Conservation (phyloP, 2,888 invertebrate species). For the Drosophila leonis region DNA sequence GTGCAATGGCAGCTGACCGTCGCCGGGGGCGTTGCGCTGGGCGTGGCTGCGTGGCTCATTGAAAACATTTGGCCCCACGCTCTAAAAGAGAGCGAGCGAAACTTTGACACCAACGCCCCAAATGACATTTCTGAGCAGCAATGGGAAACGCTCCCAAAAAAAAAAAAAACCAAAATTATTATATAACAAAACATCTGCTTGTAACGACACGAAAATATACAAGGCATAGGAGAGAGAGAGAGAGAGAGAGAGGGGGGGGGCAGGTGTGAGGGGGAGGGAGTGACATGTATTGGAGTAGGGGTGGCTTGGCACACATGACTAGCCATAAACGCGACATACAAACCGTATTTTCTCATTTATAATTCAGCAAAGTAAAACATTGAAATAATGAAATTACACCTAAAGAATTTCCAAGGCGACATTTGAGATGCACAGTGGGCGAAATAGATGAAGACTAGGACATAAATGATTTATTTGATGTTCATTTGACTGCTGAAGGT, state of each 20-base stretch:
- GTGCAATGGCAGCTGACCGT: conserved; percentile 46
- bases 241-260: too few relatives aligned
- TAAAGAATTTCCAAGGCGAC: conserved; percentile 65
- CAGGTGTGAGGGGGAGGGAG: too few relatives aligned
- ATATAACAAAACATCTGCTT: conserved; percentile 64
- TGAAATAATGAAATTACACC: conserved; percentile 79
- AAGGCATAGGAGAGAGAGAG: neutral
- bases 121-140: conserved; percentile 41
- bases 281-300: neutral
- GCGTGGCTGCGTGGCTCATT: conserved; percentile 54
- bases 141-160: conserved; percentile 6
- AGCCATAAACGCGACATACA: conserved; percentile 58
- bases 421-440: conserved; percentile 20
- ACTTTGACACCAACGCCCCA: conserved; percentile 74
- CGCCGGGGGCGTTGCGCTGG: conserved; percentile 12
- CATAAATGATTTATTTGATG: neutral
- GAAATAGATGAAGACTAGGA: neutral
- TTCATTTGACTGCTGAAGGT: neutral
- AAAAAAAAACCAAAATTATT: conserved; percentile 26
- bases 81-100: conserved; percentile 22
- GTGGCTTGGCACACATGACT: conserved; percentile 60
- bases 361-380: conserved; percentile 79
- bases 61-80: conserved; percentile 65
- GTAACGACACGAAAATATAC: conserved; percentile 34
- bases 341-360: conserved; percentile 68